Conservation (phyloP, 2,888 invertebrate genomes). For the Metopia argyrocephala region DNA sequence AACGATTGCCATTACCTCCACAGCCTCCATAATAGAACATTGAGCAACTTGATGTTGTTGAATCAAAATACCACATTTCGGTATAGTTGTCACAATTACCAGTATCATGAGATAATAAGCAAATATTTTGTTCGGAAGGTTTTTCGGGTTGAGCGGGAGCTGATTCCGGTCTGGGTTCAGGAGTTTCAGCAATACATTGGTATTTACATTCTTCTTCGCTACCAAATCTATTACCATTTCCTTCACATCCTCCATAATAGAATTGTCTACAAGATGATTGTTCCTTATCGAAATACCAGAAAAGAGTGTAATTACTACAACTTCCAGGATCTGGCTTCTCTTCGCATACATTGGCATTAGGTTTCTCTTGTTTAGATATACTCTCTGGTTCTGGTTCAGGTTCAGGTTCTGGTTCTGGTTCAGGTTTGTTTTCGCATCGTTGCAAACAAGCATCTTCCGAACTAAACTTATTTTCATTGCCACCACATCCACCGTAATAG, state of each 20-base stretch:
- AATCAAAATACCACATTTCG: slow-evolving; percentile 87
- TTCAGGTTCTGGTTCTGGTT: slow-evolving; percentile 71
- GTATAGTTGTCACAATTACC: slow-evolving; percentile 89
- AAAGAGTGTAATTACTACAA: slow-evolving; percentile 86
- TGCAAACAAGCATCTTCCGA: slow-evolving; percentile 83
- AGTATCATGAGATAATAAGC: slow-evolving; percentile 83
- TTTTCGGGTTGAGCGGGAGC: slow-evolving; percentile 73
- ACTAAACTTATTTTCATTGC: slow-evolving; percentile 92
- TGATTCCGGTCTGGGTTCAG: slow-evolving; percentile 31
- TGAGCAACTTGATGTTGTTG: slow-evolving; percentile 82
- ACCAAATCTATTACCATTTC: slow-evolving; percentile 92
- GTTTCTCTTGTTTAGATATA: not conserved
- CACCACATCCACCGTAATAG: slow-evolving; percentile 94
- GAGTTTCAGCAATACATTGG: slow-evolving; percentile 80
- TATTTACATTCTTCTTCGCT: slow-evolving; percentile 83
- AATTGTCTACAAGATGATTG: slow-evolving; percentile 87
- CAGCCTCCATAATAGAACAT: slow-evolving; percentile 95
- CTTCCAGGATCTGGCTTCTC: slow-evolving; percentile 79
- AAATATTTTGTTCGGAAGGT: slow-evolving; percentile 79
- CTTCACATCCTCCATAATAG: slow-evolving; percentile 94
- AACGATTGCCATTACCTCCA: slow-evolving; percentile 94
- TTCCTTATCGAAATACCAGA: slow-evolving; percentile 90
- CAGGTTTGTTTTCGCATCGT: slow-evolving; percentile 82
- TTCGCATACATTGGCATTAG: slow-evolving; percentile 80
- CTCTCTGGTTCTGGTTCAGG: slow-evolving; percentile 59